Evolutionary conservation across 2,113 vertebrate genomes (phyloP).

Genomic region (Chrysemys picta): DNA sequence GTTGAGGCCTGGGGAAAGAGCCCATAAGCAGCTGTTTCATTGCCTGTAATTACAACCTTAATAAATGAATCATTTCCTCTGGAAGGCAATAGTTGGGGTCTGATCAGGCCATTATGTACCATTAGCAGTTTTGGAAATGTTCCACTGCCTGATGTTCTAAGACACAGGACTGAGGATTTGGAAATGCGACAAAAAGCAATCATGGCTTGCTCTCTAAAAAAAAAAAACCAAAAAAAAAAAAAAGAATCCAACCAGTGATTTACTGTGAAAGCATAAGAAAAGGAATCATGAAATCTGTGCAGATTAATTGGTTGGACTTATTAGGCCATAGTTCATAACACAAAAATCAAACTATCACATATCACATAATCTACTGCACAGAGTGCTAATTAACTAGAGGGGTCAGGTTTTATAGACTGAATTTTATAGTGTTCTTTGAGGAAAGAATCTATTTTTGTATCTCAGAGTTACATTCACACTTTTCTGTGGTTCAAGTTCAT

Average conservation of each 20-base stretch:
- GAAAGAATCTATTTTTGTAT: constrained; percentile 56
- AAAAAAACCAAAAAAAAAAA: background rate
- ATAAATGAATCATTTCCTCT: constrained; percentile 80
- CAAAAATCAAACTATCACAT: constrained; percentile 37
- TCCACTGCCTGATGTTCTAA: constrained; percentile 39
- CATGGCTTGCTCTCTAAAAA: background rate
- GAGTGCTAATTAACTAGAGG: constrained; percentile 64
- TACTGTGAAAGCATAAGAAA: constrained; percentile 9
- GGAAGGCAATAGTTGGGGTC: constrained; percentile 52
- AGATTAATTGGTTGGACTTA: constrained; percentile 50
- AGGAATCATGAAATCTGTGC: constrained; percentile 39
- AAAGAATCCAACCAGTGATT: background rate
- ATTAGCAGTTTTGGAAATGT: constrained; percentile 57
- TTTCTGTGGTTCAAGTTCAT: constrained; percentile 14
- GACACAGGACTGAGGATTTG: constrained; percentile 23
- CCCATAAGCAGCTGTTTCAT: constrained; percentile 73
- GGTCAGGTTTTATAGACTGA: constrained; percentile 57
- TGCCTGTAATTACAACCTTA: constrained; percentile 77
- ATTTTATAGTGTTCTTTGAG: constrained; percentile 62
- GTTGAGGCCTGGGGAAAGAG: constrained; percentile 45
- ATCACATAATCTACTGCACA: constrained; percentile 53
- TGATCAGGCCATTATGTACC: constrained; percentile 50
- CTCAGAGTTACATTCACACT: constrained; percentile 37
- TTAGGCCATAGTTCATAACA: constrained; percentile 42
- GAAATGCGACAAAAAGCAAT: background rate